A percentile compares a stretch with the other conserved stretches of the same genome.
Evolutionary conservation across 1,140 invertebrate genomes (phyloP).

Genomic region (Chionoecetes opilio): DNA sequence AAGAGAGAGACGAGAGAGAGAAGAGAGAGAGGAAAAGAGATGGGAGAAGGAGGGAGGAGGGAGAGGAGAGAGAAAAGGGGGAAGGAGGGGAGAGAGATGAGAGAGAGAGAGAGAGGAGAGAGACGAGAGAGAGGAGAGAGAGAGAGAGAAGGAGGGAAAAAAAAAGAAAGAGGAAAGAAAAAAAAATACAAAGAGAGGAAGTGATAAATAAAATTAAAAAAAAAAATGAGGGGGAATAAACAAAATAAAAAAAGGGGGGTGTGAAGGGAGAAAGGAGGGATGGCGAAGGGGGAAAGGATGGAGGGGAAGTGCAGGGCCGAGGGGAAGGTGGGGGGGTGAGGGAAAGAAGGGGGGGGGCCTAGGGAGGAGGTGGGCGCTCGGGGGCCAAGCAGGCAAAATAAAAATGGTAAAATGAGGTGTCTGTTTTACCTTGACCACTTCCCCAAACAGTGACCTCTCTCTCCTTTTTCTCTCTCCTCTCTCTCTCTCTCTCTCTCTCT

Average conservation of each 20-base stretch:
- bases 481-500: background rate
- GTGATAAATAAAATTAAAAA: background rate
- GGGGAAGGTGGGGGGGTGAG: too few species aligned
- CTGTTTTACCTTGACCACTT: background rate
- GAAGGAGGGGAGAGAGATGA: too few species aligned
- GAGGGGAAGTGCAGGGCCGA: background rate
- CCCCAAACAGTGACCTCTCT: background rate
- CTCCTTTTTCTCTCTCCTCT: background rate
- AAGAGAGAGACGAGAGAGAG: background rate
- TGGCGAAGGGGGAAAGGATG: background rate
- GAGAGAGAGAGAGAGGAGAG: background rate
- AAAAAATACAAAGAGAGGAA: background rate
- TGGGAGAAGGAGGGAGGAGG: background rate
- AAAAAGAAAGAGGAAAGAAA: background rate
- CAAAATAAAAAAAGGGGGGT: background rate
- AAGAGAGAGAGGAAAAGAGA: background rate
- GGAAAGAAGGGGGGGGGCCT: background rate
- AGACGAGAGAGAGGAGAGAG: slow-evolving; percentile 41
- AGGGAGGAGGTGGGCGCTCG: too few species aligned
- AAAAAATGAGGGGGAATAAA: background rate
- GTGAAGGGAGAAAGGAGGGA: background rate
- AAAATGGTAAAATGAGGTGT: background rate
- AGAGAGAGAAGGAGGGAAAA: slow-evolving; percentile 7
- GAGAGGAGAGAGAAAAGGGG: background rate
- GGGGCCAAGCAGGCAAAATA: background rate